phyloP scores from a whole-genome alignment of 2,888 invertebrate genomes.

The Drosophila setosimentum region DNA sequence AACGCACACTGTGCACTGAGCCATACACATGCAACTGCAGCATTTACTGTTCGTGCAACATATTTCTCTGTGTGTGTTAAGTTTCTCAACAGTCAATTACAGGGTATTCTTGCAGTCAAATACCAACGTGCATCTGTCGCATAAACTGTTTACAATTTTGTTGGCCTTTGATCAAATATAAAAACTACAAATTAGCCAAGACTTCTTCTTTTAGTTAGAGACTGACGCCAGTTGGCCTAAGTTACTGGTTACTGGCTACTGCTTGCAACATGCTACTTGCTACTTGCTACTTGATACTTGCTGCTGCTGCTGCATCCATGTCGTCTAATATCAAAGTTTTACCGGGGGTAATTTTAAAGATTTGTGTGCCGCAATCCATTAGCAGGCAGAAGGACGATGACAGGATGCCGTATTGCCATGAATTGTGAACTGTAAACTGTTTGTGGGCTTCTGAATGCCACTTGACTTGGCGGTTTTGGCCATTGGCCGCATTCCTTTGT shows the following conservation, averaged over 20 bases:
- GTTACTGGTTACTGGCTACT: constrained; percentile 5
- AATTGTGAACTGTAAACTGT: constrained; percentile 36
- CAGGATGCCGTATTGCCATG: constrained; percentile 58
- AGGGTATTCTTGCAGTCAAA: neutral
- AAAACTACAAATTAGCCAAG: constrained; percentile 76
- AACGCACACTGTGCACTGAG: too few relatives aligned
- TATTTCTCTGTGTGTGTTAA: too few relatives aligned
- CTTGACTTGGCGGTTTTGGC: constrained; percentile 47
- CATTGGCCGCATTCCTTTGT: constrained; percentile 55
- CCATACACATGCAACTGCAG: too few relatives aligned
- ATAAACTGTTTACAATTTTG: constrained; percentile 30
- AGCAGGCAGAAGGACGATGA: constrained; percentile 41
- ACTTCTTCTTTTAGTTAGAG: constrained; percentile 39
- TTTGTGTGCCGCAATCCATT: constrained; percentile 80
- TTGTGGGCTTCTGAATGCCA: constrained; percentile 5
- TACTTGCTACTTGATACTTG: neutral
- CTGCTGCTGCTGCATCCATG: constrained; percentile 26
- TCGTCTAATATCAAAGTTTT: constrained; percentile 75
- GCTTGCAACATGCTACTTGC: neutral
- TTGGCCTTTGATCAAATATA: constrained; percentile 81
- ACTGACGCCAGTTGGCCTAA: constrained; percentile 57
- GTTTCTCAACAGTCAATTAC: neutral
- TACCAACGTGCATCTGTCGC: too few relatives aligned
- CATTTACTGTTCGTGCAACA: too few relatives aligned
- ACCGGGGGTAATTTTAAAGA: constrained; percentile 76